phyloP scores from a whole-genome alignment of 1,140 invertebrate genomes.

The Ips nitidus region DNA sequence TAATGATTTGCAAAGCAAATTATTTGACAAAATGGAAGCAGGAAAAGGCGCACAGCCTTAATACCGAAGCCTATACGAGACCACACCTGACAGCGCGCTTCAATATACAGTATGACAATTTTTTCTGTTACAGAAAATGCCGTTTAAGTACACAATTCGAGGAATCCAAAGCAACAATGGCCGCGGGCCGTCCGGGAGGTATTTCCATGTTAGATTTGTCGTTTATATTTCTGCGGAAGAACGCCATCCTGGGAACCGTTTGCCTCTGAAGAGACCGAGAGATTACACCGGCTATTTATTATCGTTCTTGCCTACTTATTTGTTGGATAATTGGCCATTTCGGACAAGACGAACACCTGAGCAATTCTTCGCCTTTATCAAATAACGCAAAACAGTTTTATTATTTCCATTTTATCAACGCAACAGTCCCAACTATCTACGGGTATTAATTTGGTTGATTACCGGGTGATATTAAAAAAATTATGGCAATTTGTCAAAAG shows the following conservation, averaged over 20 bases:
- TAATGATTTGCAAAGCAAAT: no score
- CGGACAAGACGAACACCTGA: conserved; percentile 7
- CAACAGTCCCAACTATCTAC: no score
- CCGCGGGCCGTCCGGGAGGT: conserved; percentile 11
- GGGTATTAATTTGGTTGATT: no score
- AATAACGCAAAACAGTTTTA: background rate
- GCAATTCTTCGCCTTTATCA: background rate
- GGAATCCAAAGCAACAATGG: conserved; percentile 14
- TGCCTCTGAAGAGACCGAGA: conserved; percentile 21
- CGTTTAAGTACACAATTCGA: conserved; percentile 25
- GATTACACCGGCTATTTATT: conserved; percentile 22
- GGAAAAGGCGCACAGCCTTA: no score
- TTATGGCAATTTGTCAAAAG: no score
- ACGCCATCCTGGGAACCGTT: conserved; percentile 29
- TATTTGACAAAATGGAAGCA: no score
- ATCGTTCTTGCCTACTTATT: conserved; percentile 17
- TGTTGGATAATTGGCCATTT: conserved; percentile 14
- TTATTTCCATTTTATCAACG: no score
- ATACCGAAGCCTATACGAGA: background rate
- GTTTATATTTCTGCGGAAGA: conserved; percentile 24
- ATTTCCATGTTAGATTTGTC: conserved; percentile 29
- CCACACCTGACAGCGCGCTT: conserved; percentile 10
- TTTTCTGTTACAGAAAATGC: conserved; percentile 18
- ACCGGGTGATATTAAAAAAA: no score
- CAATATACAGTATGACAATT: conserved; percentile 9